phyloP scores from a whole-genome alignment of 1,140 invertebrate species.

The Bombus cullumanus region DNA sequence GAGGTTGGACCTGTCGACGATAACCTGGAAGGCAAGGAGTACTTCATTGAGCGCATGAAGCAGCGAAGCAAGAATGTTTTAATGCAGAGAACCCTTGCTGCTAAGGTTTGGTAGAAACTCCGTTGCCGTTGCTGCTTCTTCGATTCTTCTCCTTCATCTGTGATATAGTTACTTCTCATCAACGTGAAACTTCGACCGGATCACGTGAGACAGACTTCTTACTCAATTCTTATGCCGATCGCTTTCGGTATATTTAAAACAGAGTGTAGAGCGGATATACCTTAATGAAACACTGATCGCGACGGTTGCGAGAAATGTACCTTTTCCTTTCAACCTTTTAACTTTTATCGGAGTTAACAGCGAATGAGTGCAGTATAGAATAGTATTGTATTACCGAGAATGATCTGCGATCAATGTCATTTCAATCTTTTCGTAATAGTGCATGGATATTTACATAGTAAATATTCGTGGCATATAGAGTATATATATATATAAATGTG shows the following conservation, averaged over 20 bases:
- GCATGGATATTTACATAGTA: constrained; percentile 3
- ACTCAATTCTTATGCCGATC: constrained; percentile 32
- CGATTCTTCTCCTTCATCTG: constrained; percentile 65
- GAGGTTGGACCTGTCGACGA: constrained; percentile 65
- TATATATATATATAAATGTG: not conserved
- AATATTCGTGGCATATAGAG: constrained; percentile 16
- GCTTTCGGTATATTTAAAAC: constrained; percentile 12
- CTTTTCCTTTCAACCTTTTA: not conserved
- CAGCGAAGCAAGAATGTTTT: constrained; percentile 79
- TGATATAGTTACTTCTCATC: constrained; percentile 60
- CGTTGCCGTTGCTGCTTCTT: constrained; percentile 44
- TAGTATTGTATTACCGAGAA: not conserved
- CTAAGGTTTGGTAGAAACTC: constrained; percentile 75
- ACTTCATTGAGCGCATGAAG: constrained; percentile 80
- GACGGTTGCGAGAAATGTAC: constrained; percentile 35
- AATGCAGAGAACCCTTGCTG: constrained; percentile 77
- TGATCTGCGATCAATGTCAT: not conserved
- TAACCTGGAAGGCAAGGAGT: constrained; percentile 75
- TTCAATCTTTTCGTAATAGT: constrained; percentile 15
- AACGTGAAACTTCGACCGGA: constrained; percentile 44
- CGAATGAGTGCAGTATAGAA: not conserved
- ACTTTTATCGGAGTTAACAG: not conserved
- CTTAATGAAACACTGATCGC: not conserved
- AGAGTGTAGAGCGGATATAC: not conserved
- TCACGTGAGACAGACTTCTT: constrained; percentile 44